Conservation (phyloP, 2,797 vertebrate genomes). For the Micrastur ruficollis region DNA sequence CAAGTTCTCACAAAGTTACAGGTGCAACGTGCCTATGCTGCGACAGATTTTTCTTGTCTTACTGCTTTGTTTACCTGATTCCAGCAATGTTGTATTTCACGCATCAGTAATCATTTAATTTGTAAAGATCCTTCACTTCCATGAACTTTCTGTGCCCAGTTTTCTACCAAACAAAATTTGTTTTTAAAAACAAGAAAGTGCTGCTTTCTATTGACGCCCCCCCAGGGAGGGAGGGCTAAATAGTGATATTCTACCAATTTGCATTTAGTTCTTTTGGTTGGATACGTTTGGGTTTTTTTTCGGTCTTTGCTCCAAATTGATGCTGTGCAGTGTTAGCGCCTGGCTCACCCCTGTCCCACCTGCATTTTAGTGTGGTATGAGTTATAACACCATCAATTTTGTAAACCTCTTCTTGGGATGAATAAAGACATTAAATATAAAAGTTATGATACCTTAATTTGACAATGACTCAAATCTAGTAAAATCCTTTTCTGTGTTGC, state of each 20-base stretch:
- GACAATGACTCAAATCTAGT: background rate
- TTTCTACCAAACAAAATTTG: background rate
- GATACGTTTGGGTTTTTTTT: background rate
- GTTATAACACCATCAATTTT: background rate
- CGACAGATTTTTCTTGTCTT: background rate
- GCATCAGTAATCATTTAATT: background rate
- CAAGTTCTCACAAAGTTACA: background rate
- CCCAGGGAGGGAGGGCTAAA: fast-evolving
- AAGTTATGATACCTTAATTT: background rate
- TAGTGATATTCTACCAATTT: background rate
- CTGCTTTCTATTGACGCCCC: background rate
- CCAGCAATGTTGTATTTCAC: background rate
- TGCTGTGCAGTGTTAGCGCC: background rate
- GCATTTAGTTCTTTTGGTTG: background rate
- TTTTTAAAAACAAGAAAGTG: background rate
- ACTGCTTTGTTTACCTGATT: background rate
- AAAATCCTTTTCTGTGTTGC: background rate
- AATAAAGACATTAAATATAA: background rate
- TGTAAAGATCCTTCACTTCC: background rate
- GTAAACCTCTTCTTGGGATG: background rate
- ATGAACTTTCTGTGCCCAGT: background rate
- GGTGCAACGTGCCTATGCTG: background rate
- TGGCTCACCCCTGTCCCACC: background rate
- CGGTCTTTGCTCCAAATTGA: background rate
- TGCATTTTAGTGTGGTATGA: background rate